Base-by-base conservation (phyloP, 2,888 invertebrate species). In the Drosophila borealis region DNA sequence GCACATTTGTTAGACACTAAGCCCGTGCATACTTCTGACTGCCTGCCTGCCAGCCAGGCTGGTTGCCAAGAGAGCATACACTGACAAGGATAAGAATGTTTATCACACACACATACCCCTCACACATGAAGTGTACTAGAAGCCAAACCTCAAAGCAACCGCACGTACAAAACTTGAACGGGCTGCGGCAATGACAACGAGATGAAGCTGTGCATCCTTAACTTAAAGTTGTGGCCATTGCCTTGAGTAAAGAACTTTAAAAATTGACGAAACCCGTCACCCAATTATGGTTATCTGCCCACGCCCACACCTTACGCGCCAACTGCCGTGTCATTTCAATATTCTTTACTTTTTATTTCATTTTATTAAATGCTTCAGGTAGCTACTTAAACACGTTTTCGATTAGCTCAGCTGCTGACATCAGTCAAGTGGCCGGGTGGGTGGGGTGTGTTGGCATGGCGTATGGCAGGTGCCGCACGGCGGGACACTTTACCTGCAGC, bases 321-420 rank as follows among this genome's bases (percentile, higher is more conserved):
- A 13, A 19, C 10, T 42, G 21, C 42, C 42, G 39, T 37, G 44
- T 34, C 44, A 37, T 36, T 56, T 53, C 41, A 36, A 60, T 42
- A 64, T 44, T 50, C 37, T 55, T 19, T 14, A 54, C 29, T 70
- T 88, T 78, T 34, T 36, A 36, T 55, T 45, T 66, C 60, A 50
- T 72, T 80, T 86, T 76, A 82, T 86, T 57, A 83, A 85, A 85
- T 89, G 84, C 85, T 89, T 67, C 84, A 73, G 81, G 75, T 75
- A 70, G 89, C 89, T 87, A 86, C 80, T 87, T 89, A 79, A 89
- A 90, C 90, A 89, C 89, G 91, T 91, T 89, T 90, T 91, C 90
- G 80, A 90, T 91, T 89, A 90, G 81, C 81, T 66, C 70, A 56
- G 69, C 69, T 70, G 73, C 72, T 75, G 80, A 75, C 80, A 71